Evolutionary conservation across 2,113 vertebrate species (phyloP), one percentile per base, ranked within the genome.

Genomic region (Ceratotherium simum): DNA sequence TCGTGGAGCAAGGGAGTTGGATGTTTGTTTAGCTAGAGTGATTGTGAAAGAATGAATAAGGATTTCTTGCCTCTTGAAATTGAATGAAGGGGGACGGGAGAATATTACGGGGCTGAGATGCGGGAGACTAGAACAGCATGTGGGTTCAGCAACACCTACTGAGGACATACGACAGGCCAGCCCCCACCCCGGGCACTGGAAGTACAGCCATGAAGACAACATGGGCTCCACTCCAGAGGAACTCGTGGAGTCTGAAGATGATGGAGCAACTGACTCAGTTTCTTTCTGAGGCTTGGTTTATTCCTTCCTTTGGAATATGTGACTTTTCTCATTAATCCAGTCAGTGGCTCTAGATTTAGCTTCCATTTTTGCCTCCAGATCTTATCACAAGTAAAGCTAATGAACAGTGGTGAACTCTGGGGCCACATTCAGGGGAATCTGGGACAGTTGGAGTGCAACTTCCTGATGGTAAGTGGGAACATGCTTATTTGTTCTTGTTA

Each of bases 181-280:
- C 33, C 1, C 10, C 11, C 5, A 0, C 6, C 2, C 17, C 31
- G 8, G 21, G 12, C n/a, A 0, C 21, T 21, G 33, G 21, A 64
- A 56, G 16, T 58, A 72, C 3, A 46, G 3, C 10, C 42, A 0
- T 27, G 4, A 67, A n/a, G 46, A 75, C 10, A 5, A 9, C 0
- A 8, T 5, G 16, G 27, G 21, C n/a, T 89, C 27, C 3, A 6
- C 13, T 23, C 4, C 3, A 16, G 27, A 70, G 27, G 36, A 56
- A 29, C 21, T 80, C 56, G 13, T 8, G 12, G 23, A 18, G 4
- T 46, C 56, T 58, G 76, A 58, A 13, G 20, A 1, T 10, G 1
- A 6, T 4, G 8, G 31, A 62, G 7, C 25, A 56, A 17, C 0
- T 0, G 21, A 23, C 29, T 39, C 36, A 16, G 12, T 29, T 94